These are phyloP conservation scores for Myrmophylax atrothorax DNA, from an alignment of 2,113 vertebrate genomes.

Conservation along the genomic window DNA sequence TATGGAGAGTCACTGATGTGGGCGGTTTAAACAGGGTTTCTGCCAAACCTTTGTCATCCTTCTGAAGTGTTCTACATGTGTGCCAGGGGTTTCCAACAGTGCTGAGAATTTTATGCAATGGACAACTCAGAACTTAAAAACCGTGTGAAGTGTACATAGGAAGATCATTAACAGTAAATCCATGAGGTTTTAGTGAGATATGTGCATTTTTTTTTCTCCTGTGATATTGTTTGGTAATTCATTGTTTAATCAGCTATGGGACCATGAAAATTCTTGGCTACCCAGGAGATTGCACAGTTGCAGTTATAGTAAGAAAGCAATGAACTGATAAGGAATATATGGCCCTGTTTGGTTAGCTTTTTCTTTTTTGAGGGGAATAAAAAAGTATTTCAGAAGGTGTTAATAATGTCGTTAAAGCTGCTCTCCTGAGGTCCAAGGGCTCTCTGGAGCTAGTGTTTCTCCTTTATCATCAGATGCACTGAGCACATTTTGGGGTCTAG, in stretches of 20 bases:
- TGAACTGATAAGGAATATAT: not conserved
- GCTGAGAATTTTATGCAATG: not conserved
- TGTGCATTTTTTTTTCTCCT: not conserved
- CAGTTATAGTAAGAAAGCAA: not conserved
- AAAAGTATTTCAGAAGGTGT: not conserved
- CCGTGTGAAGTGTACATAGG: not conserved
- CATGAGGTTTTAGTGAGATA: not conserved
- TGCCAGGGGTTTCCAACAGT: not conserved
- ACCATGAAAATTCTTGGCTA: not conserved
- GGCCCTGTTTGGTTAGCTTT: not conserved
- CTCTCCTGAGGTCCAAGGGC: not conserved
- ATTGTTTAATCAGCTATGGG: not conserved
- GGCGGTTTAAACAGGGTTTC: not conserved
- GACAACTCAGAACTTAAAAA: not conserved
- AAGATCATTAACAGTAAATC: not conserved
- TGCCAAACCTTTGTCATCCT: not conserved
- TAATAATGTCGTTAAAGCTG: not conserved
- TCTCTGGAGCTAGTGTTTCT: not conserved
- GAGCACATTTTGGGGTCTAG: not conserved
- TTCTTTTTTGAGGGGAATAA: rapidly evolving
- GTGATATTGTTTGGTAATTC: not conserved
- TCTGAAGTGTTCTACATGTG: rapidly evolving
- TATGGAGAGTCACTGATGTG: not conserved
- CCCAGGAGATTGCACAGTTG: not conserved
- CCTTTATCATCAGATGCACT: not conserved